These are phyloP conservation scores for Furnarius figulus DNA, from an alignment of 2,113 vertebrate genomes.

Conservation along the genomic window DNA sequence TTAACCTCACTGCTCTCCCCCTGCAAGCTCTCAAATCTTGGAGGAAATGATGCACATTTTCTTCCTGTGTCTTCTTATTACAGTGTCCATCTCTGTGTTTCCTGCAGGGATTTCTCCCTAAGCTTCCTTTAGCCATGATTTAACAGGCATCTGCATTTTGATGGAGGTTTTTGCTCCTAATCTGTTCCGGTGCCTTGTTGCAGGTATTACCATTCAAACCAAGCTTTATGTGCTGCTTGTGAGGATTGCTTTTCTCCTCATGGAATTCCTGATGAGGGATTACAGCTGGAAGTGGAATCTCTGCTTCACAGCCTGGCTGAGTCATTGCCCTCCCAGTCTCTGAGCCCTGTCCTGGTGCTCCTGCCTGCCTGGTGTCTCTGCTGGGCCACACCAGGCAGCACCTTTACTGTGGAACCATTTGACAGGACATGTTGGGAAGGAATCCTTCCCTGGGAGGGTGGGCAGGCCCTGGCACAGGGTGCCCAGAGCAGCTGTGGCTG, in stretches of 20 bases:
- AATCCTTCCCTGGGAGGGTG: background rate
- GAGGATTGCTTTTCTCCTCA: background rate
- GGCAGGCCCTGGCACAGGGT: background rate
- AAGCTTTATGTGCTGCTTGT: background rate
- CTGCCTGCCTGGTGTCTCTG: background rate
- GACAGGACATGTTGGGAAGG: background rate
- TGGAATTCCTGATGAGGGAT: background rate
- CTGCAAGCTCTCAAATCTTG: background rate
- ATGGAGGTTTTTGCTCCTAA: background rate
- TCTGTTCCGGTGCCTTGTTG: background rate
- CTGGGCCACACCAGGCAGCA: background rate
- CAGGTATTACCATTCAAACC: background rate
- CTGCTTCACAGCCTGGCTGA: background rate
- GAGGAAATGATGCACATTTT: background rate
- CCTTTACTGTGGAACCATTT: rapidly evolving
- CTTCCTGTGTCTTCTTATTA: background rate
- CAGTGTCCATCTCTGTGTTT: background rate
- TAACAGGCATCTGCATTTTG: background rate
- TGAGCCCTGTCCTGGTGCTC: background rate
- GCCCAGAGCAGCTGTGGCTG: background rate
- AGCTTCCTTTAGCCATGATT: background rate
- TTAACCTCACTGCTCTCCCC: background rate
- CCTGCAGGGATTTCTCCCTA: background rate
- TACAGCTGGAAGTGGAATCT: background rate
- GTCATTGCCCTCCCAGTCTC: background rate